Evolutionary conservation across 2,797 vertebrate species (phyloP).

Genomic region (Pogonophryne albipinna): DNA sequence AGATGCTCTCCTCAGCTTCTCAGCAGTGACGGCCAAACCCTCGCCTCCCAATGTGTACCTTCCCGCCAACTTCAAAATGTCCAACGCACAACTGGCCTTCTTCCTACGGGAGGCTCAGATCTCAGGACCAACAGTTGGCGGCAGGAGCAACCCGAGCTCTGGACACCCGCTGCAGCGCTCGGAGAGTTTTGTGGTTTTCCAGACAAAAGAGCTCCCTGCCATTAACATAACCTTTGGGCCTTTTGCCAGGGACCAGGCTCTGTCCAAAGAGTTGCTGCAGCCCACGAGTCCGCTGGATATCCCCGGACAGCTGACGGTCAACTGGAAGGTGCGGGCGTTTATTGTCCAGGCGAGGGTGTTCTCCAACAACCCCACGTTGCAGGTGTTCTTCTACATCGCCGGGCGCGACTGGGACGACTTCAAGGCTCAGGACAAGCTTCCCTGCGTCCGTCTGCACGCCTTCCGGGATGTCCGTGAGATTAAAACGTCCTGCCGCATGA

Average conservation of each 20-base stretch:
- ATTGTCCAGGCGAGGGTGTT: constrained; percentile 93
- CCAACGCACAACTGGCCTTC: constrained; percentile 95
- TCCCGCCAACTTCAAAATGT: constrained; percentile 95
- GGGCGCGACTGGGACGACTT: constrained; percentile 98
- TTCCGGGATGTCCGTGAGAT: constrained; percentile 94
- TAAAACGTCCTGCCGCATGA: constrained; percentile 93
- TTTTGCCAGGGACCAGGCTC: constrained; percentile 90
- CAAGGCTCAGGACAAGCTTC: constrained; percentile 90
- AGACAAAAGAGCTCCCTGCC: constrained; percentile 95
- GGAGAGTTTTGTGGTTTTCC: constrained; percentile 97
- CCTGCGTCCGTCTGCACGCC: constrained; percentile 93
- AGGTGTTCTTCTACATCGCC: constrained; percentile 97
- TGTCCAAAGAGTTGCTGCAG: constrained; percentile 95
- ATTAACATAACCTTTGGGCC: constrained; percentile 95
- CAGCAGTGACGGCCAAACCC: constrained; percentile 76
- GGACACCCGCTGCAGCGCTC: constrained; percentile 89
- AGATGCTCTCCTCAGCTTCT: constrained; percentile 82
- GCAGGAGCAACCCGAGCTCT: constrained; percentile 57
- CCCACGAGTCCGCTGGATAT: constrained; percentile 94
- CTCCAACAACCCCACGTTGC: constrained; percentile 90
- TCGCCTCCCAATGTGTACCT: constrained; percentile 85
- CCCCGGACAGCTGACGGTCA: constrained; percentile 93
- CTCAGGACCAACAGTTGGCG: constrained; percentile 56
- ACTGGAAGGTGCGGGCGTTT: constrained; percentile 98
- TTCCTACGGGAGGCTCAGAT: constrained; percentile 90